Base-by-base conservation (phyloP, 2,113 vertebrate genomes). In the Cyprinodon brontotheroides region DNA sequence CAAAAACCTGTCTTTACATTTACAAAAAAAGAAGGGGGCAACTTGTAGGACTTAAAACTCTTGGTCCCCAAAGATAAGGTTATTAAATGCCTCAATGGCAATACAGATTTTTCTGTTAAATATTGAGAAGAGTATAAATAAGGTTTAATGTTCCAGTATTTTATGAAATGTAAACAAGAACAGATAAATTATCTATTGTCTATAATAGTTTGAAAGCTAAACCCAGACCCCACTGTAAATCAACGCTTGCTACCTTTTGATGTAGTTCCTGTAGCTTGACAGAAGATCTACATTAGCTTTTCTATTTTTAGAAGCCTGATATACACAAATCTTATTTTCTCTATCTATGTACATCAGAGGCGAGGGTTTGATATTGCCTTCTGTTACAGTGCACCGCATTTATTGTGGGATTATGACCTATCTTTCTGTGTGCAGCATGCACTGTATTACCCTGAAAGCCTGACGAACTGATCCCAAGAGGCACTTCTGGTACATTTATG, bases 401-500 rank as follows among this genome's bases (percentile, higher is more conserved):
- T 72, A 29, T 65, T 70, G 37, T 75, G 53, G 69, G 75, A 64
- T 79, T 79, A 69, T 68, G 72, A 76, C 59, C 81, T 50, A 76
- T 66, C 47, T 70, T 64, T 81, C 62, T 83, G 66, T 73, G 61
- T 66, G 20, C 60, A 74, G 75, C 61, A 37, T 75, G 82, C 60
- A 53, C 80, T 68, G 47, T 75, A 71, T 83, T 81, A 84, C 68
- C 41, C 59, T 79, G 61, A 82, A 78, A 80, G 78, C 72, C 68
- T 78, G 61, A 71, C 43, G 57, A 70, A 70, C 66, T 64, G 43
- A 61, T 82, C 77, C 73, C 73, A 79, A 65, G 84, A 65, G 75
- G 66, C 69, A 68, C 7, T 70, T 75, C 72, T 88, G 45, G 63
- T 78, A 71, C 74, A 77, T 83, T 74, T 47, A 59, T 75, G 68